These are phyloP conservation scores for Myotis vivesi DNA, from an alignment of 2,797 vertebrate species.

Conservation along the genomic window DNA sequence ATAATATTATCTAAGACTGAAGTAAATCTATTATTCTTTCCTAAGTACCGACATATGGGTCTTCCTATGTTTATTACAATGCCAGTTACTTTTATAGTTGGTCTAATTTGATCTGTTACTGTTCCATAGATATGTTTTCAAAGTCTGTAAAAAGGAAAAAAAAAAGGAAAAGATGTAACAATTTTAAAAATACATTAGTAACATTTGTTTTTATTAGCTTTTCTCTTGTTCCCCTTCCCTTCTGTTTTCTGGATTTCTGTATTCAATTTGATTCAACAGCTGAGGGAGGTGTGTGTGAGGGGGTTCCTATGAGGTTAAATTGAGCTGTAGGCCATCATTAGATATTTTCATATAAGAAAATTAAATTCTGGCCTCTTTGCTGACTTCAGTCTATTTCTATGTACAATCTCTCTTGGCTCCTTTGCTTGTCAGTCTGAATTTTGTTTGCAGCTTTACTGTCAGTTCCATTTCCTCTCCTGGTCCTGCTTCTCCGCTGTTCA, in stretches of 20 bases:
- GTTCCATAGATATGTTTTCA: not conserved
- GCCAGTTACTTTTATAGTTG: not conserved
- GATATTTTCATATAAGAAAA: not conserved
- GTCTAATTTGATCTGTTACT: not conserved
- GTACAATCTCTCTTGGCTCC: not conserved
- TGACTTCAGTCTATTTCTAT: not conserved
- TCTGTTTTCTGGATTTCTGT: not conserved
- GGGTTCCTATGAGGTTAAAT: not conserved
- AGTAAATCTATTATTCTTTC: not conserved
- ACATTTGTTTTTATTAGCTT: not conserved
- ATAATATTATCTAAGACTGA: not conserved
- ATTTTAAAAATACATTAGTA: not conserved
- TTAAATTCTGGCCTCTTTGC: not conserved
- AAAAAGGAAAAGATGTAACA: conserved; percentile 22
- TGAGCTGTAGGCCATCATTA: not conserved
- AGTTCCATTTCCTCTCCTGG: not conserved
- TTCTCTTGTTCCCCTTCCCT: not conserved
- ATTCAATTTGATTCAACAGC: not conserved
- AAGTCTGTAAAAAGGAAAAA: conserved; percentile 55
- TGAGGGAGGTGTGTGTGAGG: not conserved
- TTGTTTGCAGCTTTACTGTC: not conserved
- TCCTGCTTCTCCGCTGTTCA: not conserved
- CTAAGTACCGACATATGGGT: not conserved
- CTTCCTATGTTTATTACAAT: not conserved
- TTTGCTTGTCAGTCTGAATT: not conserved